phyloP scores from a whole-genome alignment of 2,888 invertebrate species.

The Rotaria socialis region DNA sequence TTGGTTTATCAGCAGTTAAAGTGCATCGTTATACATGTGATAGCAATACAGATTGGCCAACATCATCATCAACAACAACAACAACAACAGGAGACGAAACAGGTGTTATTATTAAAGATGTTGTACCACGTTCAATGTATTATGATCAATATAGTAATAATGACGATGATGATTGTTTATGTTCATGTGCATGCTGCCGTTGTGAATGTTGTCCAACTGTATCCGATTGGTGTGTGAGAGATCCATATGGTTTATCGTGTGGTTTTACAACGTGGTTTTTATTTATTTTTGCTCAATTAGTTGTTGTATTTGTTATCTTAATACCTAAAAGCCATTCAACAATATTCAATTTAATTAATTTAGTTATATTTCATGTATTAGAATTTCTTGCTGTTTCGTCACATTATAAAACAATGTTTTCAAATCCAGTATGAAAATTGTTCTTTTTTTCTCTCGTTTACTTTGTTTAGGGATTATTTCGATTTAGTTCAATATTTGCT shows the following conservation, averaged over 20 bases:
- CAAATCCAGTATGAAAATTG: slow-evolving; percentile 66
- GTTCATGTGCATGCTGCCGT: slow-evolving; percentile 40
- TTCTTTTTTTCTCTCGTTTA: too few relatives aligned
- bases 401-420: slow-evolving; percentile 75
- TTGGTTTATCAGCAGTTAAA: background rate
- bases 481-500: too few relatives aligned
- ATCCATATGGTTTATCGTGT: slow-evolving; percentile 80
- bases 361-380: slow-evolving; percentile 73
- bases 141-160: background rate
- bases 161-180: slow-evolving; percentile 43
- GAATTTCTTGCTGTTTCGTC: slow-evolving; percentile 71
- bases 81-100: background rate
- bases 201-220: slow-evolving; percentile 38
- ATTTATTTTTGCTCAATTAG: slow-evolving; percentile 80
- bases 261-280: slow-evolving; percentile 75
- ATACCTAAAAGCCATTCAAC: slow-evolving; percentile 71
- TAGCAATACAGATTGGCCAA: background rate
- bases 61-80: background rate
- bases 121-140: slow-evolving; percentile 32
- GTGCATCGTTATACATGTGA: background rate
- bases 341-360: slow-evolving; percentile 64
- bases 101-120: slow-evolving; percentile 17
- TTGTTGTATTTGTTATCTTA: slow-evolving; percentile 74
- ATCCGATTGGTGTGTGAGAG: slow-evolving; percentile 54
- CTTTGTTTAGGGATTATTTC: too few relatives aligned